Percentiles rank a stretch among this genome's conserved stretches.
Conservation (phyloP, 2,797 vertebrate species). For the Craterocephalus amniculus region DNA sequence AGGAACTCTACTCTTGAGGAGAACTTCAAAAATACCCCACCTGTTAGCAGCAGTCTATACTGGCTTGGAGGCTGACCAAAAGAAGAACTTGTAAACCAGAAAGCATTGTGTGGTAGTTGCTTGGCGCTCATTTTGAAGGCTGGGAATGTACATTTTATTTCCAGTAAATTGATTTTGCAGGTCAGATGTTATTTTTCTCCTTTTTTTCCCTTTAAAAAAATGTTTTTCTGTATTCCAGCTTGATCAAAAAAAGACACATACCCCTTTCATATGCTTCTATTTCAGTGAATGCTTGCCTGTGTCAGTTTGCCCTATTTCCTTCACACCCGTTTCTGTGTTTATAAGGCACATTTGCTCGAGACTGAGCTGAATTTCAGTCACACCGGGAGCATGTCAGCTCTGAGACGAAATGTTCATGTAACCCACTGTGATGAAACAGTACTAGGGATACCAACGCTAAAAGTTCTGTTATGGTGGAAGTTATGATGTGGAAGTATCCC, state of each 20-base stretch:
- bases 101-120: neutral
- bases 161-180: neutral
- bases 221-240: neutral
- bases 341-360: neutral
- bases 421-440: neutral
- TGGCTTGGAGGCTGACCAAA: neutral
- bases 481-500: conserved; percentile 14
- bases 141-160: neutral
- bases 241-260: neutral
- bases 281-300: conserved; percentile 2
- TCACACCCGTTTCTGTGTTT: conserved; percentile 1
- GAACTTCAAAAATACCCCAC: neutral
- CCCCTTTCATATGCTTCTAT: neutral
- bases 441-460: neutral
- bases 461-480: neutral
- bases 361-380: neutral
- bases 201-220: no score
- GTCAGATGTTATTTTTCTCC: neutral
- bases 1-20: neutral
- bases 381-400: neutral
- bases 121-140: neutral
- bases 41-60: neutral
- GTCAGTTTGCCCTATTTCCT: neutral
- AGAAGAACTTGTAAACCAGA: neutral
- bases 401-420: neutral